These are phyloP conservation scores for Cairina moschata DNA, from an alignment of 2,113 vertebrate species.

Conservation along the genomic window DNA sequence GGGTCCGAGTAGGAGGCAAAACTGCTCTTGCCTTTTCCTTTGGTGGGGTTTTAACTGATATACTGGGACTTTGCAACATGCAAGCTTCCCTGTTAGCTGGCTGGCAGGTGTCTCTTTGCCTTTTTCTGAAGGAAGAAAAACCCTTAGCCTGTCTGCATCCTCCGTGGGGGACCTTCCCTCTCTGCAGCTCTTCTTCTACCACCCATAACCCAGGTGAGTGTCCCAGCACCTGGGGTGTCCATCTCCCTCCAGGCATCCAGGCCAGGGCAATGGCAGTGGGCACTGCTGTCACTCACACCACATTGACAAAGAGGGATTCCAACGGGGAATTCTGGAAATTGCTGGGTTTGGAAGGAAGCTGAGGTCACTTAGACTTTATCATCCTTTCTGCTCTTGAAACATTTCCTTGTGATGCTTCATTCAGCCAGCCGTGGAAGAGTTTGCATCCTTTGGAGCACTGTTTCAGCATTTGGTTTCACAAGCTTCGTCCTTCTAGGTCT, in stretches of 20 bases:
- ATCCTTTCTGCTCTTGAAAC: background rate
- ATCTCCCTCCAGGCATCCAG: background rate
- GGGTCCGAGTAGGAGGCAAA: background rate
- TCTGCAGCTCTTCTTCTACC: background rate
- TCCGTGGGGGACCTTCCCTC: background rate
- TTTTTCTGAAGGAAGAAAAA: background rate
- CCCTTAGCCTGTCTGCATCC: rapidly evolving
- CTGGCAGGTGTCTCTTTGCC: background rate
- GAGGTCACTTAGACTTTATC: background rate
- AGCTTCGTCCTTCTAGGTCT: background rate
- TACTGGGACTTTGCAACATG: background rate
- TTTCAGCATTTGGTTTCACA: background rate
- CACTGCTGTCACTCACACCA: background rate
- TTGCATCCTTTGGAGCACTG: background rate
- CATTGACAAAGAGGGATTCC: background rate
- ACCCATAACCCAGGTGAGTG: background rate
- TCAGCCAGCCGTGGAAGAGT: background rate
- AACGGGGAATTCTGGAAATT: background rate
- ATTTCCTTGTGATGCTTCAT: background rate
- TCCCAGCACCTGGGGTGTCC: background rate
- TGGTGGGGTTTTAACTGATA: background rate
- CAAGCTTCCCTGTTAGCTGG: rapidly evolving
- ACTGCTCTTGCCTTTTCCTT: background rate
- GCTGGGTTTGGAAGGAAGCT: background rate
- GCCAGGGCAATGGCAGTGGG: background rate